Evolutionary conservation across 2,113 vertebrate genomes (phyloP), one percentile per base, ranked within the genome.

Genomic region (Rattus rattus): DNA sequence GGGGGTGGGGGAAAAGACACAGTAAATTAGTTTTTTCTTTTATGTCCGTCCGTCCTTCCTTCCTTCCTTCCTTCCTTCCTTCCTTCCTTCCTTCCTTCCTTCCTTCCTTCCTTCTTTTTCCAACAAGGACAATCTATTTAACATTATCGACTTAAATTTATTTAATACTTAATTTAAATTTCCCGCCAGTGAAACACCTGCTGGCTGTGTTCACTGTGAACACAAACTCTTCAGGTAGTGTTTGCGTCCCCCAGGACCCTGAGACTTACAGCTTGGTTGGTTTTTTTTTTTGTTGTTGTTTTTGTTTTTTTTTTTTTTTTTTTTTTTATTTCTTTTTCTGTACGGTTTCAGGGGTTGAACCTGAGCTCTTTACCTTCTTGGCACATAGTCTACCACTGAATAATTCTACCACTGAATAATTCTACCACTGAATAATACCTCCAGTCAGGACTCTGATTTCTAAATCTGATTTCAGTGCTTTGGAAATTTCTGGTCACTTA

Each of bases 171-270:
- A 20, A 54, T 90, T 84, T 33, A 88, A 70, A 85, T 85, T 92
- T 95, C 81, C 39, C 6, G 2, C 91, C 61, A 85, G 75, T 28
- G 69, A 80, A 86, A 79, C 19, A 12, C 12, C 30, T 59, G 5
- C 54, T 69, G 87, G 16, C 30, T 75, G 84, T 93, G 17, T 79
- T 88, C 67, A 80, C 87, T 79, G 95, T 92, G 39, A 79, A 73
- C 49, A 75, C n/a, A 56, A 1, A 79, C 28, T 94, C 24, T 84
- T 83, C 14, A 19, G n/a, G 67, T 5, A 47, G 69, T 24, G 75
- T 69, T 83, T 63, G 12, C 69, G 49, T 59, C 5, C 33, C 88
- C 49, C 79, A 49, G 70, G 52, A 88, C 30, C 8, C 39, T 92
- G 39, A 47, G 70, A 79, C 84, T 94, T 22, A 49, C 54, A 17